Conservation (phyloP, 1,140 invertebrate genomes). For the Trissolcus basalis region DNA sequence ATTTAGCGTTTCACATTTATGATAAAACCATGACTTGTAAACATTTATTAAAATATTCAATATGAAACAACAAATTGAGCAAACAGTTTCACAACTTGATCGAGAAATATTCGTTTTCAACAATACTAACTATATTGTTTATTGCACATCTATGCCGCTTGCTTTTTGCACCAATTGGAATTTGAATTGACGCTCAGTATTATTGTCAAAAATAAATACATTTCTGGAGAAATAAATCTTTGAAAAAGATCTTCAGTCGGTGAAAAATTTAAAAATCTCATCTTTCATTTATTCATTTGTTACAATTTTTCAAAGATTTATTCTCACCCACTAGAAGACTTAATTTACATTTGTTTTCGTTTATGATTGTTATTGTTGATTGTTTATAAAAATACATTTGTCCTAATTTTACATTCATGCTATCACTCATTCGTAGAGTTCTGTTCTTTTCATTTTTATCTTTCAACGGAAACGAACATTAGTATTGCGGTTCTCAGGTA, state of each 20-base stretch:
- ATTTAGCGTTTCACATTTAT: conserved; percentile 56
- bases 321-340: no score
- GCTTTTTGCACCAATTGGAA: conserved; percentile 17
- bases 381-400: conserved; percentile 23
- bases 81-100: conserved; percentile 62
- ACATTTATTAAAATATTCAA: conserved; percentile 73
- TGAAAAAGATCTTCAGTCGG: no score
- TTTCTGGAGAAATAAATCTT: no score
- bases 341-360: no score
- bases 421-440: conserved; percentile 24
- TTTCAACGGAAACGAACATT: neutral
- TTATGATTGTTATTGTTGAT: neutral
- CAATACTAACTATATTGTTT: conserved; percentile 35
- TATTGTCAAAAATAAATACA: conserved; percentile 1
- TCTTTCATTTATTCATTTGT: no score
- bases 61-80: conserved; percentile 75
- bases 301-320: no score
- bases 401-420: conserved; percentile 9
- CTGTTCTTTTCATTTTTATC: neutral
- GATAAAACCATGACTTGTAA: conserved; percentile 60
- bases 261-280: no score
- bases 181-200: conserved; percentile 5
- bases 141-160: conserved; percentile 71
- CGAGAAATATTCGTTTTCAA: conserved; percentile 18
- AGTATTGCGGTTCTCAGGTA: conserved; percentile 31